Base-by-base conservation (phyloP, 2,113 vertebrate species). In the Tamias sibiricus region DNA sequence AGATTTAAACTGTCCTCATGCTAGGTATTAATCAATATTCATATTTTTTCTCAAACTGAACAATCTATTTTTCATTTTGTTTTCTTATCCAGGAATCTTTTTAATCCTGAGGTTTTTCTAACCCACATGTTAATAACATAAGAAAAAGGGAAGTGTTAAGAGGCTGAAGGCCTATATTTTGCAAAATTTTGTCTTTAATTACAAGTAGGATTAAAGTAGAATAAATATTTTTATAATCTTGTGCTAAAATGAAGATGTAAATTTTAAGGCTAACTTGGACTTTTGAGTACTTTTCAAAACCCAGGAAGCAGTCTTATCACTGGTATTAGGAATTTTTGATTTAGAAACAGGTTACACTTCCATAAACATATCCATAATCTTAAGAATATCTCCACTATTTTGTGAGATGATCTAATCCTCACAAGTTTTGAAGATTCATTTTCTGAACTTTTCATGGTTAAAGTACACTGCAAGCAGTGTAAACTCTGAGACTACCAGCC, bases 381-480 rank as follows among this genome's bases (percentile, higher is more conserved):
- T 89, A 57, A 75, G 35, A 86, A 62, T 35, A 12, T 42, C 37
- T 44, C 44, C 3, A 42, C 20, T 11, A n/a, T 82, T 82, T 87
- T 77, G 26, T 92, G 54, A 90, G 30, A n/a, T 81, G 47, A 90
- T 26, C 42, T 64, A 88, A 76, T 10, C 2, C 6, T 71, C 72
- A 13, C 26, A 72, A 64, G 30, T 30, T 79, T 76, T 12, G 26
- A 80, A 81, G 20, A 2, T 59, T 81, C 16, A 47, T 84, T 77
- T 87, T 84, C 71, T 83, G 71, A 89, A 79, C 62, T 89, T 66
- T 86, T 76, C 68, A 87, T 47, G 47, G 62, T 75, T 42, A 82
- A 62, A 69, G n/a, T 52, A 69, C 19, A 28, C 66, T 8, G 16
- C 57, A 59, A 80, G 22, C 16, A 79, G 19, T 37, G 32, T 49